Base-by-base conservation (phyloP, 2,888 invertebrate species). In the Entomobrya proxima region DNA sequence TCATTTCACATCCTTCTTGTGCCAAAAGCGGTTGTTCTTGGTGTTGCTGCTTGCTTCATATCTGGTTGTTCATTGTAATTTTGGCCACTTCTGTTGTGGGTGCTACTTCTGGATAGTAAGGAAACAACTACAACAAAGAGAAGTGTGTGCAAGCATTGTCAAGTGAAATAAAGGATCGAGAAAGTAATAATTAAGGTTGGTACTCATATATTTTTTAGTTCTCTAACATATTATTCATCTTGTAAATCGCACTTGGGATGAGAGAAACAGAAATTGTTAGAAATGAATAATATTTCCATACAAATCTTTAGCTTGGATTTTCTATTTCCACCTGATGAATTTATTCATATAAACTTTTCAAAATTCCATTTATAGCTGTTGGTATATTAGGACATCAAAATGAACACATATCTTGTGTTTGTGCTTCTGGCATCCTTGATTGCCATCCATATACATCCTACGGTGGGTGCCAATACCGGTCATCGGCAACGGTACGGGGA, bases 401-500 rank as follows among this genome's bases (percentile, higher is more conserved):
- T 79, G 79, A 72, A 85, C 58, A 18, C 9, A n/a, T 61, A 74
- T 21, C 35, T 85, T 18, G 50, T 67, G 5, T 21, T 74, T 21
- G n/a, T 75, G 7, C 79, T 85, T 1, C 32, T 86, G 9, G 11
- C 69, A 15, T 81, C 81, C 35, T 18, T 74, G 18, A 24, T 85
- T 9, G 55, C 50, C 30, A 27, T 85, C 4, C 50, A 47, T 55
- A 35, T 74, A 9, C 35, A 72, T 21, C 50, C 52, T 0, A 32
- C 47, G 0, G 37, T 18, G 0, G 76, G 64, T 6, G 79, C 50
- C 5, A 80, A 75, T 24, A 86, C 77, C 11, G 88, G 88, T 9
- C 88, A 88, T 40, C 72, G 85, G n/a, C 88, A 88, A 52, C 78
- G 69, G 21, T 88, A 78, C 37, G 86, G 85, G 7, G 87, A 87